A percentile compares a stretch with the other conserved stretches of the same genome.
Evolutionary conservation across 2,113 vertebrate genomes (phyloP).

Genomic region (Rhineura floridana): DNA sequence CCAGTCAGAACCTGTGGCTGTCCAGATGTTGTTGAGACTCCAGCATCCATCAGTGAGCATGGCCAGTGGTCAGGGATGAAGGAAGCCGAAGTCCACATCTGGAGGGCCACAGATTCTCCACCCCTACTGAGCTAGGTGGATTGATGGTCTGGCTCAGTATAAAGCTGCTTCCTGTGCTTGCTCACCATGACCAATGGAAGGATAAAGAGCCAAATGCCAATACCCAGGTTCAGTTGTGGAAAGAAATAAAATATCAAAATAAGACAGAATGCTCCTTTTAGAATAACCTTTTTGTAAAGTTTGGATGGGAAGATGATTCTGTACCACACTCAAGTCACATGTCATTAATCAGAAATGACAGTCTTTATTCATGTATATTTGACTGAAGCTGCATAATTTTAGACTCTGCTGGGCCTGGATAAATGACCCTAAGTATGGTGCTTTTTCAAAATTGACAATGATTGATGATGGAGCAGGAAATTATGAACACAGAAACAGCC

Average conservation of each 20-base stretch:
- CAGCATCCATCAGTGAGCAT: not conserved
- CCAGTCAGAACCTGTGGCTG: not conserved
- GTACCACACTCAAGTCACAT: conserved; percentile 79
- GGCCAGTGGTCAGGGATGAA: not conserved
- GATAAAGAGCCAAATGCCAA: conserved; percentile 39
- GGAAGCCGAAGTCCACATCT: not conserved
- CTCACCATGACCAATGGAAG: conserved; percentile 51
- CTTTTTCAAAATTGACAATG: conserved; percentile 91
- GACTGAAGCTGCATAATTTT: conserved; percentile 87
- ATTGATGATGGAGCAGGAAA: conserved; percentile 86
- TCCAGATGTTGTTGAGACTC: not conserved
- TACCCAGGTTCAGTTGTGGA: conserved; percentile 44
- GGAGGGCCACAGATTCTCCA: not conserved
- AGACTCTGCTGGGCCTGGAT: conserved; percentile 90
- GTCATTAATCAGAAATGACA: conserved; percentile 92
- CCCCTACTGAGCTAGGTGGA: not conserved
- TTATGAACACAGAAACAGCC: conserved; percentile 88
- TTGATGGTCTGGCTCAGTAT: not conserved
- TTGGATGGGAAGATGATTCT: conserved; percentile 78
- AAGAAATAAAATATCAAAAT: conserved; percentile 66
- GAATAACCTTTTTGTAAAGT: conserved; percentile 83
- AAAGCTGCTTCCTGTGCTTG: not conserved
- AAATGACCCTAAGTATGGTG: conserved; percentile 90
- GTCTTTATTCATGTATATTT: conserved; percentile 90
- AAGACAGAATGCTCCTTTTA: conserved; percentile 74